Percentiles rank a stretch among this genome's conserved stretches.
phyloP scores from a whole-genome alignment of 2,113 vertebrate species.

The Trinectes maculatus region DNA sequence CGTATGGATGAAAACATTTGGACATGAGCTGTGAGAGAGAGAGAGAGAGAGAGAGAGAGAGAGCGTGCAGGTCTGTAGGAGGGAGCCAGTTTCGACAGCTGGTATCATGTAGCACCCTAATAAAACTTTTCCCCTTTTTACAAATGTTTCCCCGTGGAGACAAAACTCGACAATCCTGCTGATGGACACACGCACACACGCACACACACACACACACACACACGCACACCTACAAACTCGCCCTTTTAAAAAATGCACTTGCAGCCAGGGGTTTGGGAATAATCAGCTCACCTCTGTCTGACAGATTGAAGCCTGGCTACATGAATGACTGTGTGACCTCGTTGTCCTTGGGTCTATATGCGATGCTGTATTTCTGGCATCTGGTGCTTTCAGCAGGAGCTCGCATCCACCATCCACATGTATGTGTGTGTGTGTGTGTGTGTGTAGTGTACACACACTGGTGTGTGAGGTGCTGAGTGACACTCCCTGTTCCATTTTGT shows the following conservation, averaged over 20 bases:
- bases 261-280: constrained; percentile 28
- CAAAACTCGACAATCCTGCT: constrained; percentile 28
- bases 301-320: constrained; percentile 24
- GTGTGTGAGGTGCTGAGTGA: constrained; percentile 69
- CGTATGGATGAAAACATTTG: constrained; percentile 34
- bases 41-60: constrained; percentile 34
- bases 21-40: constrained; percentile 22
- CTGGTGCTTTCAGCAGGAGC: constrained; percentile 62
- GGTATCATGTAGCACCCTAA: constrained; percentile 53
- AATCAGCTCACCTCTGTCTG: constrained; percentile 20
- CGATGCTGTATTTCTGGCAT: constrained; percentile 67
- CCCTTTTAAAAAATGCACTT: constrained; percentile 51
- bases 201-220: neutral
- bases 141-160: constrained; percentile 26
- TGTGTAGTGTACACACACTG: neutral
- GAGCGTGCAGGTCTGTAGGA: constrained; percentile 13
- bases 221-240: constrained; percentile 6
- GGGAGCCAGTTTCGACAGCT: constrained; percentile 53
- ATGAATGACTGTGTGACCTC: constrained; percentile 27
- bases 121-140: constrained; percentile 52
- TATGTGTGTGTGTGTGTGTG: constrained; percentile 10
- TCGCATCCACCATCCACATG: constrained; percentile 59
- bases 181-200: neutral
- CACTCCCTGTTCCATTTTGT: constrained; percentile 64
- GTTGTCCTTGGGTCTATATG: constrained; percentile 53